Percentiles rank a stretch among this genome's conserved stretches.
Conservation (phyloP, 2,113 vertebrate species). For the Cervus canadensis region DNA sequence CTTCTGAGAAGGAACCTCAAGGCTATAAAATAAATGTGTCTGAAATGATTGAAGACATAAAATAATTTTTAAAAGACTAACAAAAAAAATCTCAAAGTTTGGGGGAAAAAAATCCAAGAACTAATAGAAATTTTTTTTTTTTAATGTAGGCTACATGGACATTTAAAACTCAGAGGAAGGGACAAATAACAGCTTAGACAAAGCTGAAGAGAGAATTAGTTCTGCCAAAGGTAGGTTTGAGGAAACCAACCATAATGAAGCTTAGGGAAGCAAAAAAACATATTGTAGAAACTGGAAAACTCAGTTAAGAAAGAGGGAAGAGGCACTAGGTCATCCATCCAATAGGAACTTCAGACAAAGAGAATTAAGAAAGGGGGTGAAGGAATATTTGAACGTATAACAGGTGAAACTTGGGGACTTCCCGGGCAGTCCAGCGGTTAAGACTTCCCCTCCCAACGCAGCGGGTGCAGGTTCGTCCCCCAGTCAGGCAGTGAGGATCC, state of each 20-base stretch:
- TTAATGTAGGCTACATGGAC: neutral
- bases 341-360: neutral
- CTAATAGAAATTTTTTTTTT: neutral
- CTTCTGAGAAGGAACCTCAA: neutral
- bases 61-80: neutral
- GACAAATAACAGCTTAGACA: neutral
- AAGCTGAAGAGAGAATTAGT: neutral
- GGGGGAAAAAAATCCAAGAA: neutral
- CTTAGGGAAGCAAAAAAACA: neutral
- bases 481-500: neutral
- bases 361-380: neutral
- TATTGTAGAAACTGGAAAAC: neutral
- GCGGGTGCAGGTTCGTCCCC: neutral
- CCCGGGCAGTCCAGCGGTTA: accelerated
- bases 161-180: neutral
- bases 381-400: neutral
- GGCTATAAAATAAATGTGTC: neutral
- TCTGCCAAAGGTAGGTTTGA: neutral
- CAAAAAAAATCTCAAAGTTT: neutral
- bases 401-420: neutral
- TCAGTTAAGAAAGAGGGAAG: neutral
- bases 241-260: neutral
- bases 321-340: neutral
- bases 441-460: neutral
- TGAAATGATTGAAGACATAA: neutral